Base-by-base conservation (phyloP, 2,888 invertebrate genomes). In the Lasioglossum zephyrum region DNA sequence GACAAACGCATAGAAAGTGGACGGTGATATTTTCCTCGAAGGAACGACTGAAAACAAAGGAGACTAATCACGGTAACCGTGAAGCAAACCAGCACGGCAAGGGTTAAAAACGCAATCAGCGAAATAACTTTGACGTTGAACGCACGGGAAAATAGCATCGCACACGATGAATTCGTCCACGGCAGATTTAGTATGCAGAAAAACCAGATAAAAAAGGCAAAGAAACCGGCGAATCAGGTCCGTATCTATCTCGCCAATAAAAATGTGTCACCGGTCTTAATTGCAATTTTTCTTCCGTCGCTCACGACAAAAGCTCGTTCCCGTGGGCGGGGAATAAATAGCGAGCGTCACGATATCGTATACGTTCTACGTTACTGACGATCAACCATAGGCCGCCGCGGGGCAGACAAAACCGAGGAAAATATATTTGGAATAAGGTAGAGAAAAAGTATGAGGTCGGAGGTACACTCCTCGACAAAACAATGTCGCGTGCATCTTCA, bases 231-330 rank as follows among this genome's bases (percentile, higher is more conserved):
- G 18, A 26, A 47, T 31, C 44, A 47, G 44, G 57, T 31, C 41
- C 47, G 63, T 22, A 36, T 60, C 76, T 75, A 82, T 81, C 79
- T 75, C 79, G 79, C 81, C 84, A 82, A 85, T 88, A 83, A 88
- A 84, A 84, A 69, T 77, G 81, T 41, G 49, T 76, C 85, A 82
- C 72, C 77, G 81, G 82, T 88, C 86, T 86, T 84, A 84, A 88
- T 85, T 80, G 83, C 88, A 88, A 82, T 89, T 89, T 89, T 89
- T 88, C 78, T 63, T 44, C 77, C 81, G 47, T 73, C 81, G 77
- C 72, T 79, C 77, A 77, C 79, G 79, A 69, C 41, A 78, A 80
- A 86, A 87, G 82, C 79, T 81, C 81, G 85, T 88, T 88, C 81
- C 73, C 73, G 76, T 81, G 80, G 63, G 63, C 72, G 70, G 57